Base-by-base conservation (phyloP, 2,113 vertebrate species). In the Egretta garzetta region DNA sequence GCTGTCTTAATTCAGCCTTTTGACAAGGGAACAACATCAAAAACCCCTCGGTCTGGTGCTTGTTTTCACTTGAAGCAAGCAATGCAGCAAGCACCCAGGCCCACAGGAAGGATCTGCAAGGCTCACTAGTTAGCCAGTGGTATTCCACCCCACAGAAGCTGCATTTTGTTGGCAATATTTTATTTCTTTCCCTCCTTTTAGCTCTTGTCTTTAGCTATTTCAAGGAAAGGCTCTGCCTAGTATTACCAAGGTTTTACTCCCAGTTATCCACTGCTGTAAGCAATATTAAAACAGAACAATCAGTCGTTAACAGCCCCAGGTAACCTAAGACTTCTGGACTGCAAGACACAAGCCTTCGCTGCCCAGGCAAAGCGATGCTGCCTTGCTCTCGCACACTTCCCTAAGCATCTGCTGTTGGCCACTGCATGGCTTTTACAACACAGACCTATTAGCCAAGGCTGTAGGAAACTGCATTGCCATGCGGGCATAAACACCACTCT, bases 31-130 rank as follows among this genome's bases (percentile, higher is more conserved):
- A n/a, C 11, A 12, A 22, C 37, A 50, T 28, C 5, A 68, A 64
- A 49, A 18, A 8, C 1, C 0, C 10, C 3, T 47, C 4, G 1
- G 4, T 66, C 19, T 49, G n/a, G 16, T 0, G 0, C 30, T 62
- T 20, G 8, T 28, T 55, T 94, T 87, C n/a, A 26, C n/a, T 50
- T 50, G 68, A 66, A 89, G 70, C 22, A 45, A 70, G 21, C 12
- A 41, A 10, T 4, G 35, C 50, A 86, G 41, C 21, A n/a, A 86
- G 47, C 20, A 24, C 7, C 12, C 21, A 35, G 35, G 52, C n/a
- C n/a, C 1, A 1, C 30, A 32, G 43, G 66, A 88, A 49, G 49
- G 59, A 33, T 21, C 12, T 70, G 27, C 21, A 50, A 60, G 21
- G 35, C 26, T 77, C 9, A 0, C 20, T 13, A 22, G 43, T 16